These are phyloP conservation scores for Saturnia pavonia DNA, from an alignment of 2,888 invertebrate species.

Conservation along the genomic window DNA sequence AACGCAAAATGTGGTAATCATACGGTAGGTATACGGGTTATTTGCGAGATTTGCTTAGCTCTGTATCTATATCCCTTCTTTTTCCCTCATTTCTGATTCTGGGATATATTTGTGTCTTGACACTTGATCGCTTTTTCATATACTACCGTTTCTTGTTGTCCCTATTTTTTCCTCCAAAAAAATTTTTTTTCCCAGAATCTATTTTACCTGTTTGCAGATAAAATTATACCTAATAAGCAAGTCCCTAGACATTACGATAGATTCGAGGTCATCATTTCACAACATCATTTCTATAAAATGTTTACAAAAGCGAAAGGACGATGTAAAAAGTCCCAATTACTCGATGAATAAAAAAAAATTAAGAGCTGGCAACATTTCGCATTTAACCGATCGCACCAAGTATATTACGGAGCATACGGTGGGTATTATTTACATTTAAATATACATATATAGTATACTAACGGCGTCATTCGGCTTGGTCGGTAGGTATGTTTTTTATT, in stretches of 20 bases:
- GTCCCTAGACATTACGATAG: too few relatives aligned
- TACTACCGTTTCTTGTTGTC: too few relatives aligned
- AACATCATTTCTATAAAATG: too few relatives aligned
- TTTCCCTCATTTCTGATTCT: background rate
- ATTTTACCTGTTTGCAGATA: too few relatives aligned
- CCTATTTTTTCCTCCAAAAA: too few relatives aligned
- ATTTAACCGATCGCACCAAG: background rate
- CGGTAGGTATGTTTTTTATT: conserved; percentile 54
- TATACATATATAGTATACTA: conserved; percentile 21
- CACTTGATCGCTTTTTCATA: background rate
- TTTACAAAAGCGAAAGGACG: background rate
- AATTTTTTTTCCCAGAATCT: too few relatives aligned
- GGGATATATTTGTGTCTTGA: background rate
- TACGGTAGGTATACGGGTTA: background rate
- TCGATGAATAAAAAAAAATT: background rate
- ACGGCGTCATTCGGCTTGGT: conserved; percentile 58
- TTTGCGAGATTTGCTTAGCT: background rate
- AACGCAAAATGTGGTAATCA: background rate
- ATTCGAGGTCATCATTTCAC: too few relatives aligned
- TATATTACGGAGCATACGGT: too few relatives aligned
- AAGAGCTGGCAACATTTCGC: conserved; percentile 5
- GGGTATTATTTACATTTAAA: conserved; percentile 43
- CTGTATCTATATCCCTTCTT: background rate
- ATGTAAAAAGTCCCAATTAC: background rate
- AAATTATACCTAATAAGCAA: too few relatives aligned